phyloP scores from a whole-genome alignment of 2,888 invertebrate genomes.

The Xestia xanthographa region DNA sequence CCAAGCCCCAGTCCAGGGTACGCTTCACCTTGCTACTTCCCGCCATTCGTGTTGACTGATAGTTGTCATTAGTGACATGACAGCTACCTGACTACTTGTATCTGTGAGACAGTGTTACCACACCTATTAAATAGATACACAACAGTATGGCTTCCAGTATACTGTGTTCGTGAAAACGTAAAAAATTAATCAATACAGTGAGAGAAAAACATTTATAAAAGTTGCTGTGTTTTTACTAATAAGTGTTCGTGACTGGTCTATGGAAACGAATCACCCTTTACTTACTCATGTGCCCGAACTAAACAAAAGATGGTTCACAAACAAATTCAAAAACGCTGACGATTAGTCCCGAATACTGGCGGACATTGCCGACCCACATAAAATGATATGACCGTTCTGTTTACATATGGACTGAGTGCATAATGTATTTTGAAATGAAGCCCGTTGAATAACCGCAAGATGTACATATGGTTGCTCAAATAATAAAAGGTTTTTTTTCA shows the following conservation, averaged over 20 bases:
- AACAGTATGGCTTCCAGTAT: neutral
- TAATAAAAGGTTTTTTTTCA: neutral
- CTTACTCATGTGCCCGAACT: no score
- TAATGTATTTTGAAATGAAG: constrained; percentile 12
- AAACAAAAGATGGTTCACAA: constrained; percentile 6
- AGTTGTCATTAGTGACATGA: no score
- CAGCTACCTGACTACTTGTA: no score
- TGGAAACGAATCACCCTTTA: neutral
- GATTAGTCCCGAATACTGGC: constrained; percentile 20
- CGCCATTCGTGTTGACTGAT: no score
- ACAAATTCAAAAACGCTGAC: constrained; percentile 34
- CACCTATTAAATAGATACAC: no score
- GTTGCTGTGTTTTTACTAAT: neutral
- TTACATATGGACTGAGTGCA: constrained; percentile 12
- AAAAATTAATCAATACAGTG: neutral
- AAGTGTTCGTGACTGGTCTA: neutral
- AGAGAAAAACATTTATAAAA: neutral
- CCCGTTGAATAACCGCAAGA: neutral
- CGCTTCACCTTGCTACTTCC: no score
- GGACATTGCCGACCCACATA: constrained; percentile 32
- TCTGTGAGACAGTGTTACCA: no score
- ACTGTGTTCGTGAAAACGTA: neutral
- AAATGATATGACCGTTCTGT: constrained; percentile 25
- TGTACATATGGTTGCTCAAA: neutral
- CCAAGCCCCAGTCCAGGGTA: no score